A percentile compares a stretch with the other conserved stretches of the same genome.
phyloP scores from a whole-genome alignment of 2,888 invertebrate genomes.

The Crematogaster levior region DNA sequence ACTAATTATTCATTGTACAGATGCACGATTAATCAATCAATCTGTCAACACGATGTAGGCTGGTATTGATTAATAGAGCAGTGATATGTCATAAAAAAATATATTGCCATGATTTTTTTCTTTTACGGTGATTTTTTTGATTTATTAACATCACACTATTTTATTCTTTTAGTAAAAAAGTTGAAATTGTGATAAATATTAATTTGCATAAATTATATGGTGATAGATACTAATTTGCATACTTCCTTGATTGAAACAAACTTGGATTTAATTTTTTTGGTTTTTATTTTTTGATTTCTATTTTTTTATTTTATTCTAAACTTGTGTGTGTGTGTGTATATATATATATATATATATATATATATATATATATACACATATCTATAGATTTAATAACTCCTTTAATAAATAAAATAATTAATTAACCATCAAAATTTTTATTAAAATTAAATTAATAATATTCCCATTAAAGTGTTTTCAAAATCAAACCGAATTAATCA shows the following conservation, averaged over 20 bases:
- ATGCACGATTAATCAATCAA: conserved; percentile 10
- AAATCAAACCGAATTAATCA: neutral
- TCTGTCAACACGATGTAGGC: neutral
- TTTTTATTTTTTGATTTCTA: no score
- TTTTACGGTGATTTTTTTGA: neutral
- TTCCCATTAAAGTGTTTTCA: neutral
- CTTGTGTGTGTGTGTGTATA: no score
- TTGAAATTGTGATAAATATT: no score
- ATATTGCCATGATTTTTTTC: neutral
- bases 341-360: no score
- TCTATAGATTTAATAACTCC: neutral
- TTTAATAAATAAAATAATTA: neutral
- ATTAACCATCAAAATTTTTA: neutral
- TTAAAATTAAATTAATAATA: neutral
- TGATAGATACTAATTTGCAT: neutral
- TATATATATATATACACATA: no score
- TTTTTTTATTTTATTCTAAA: neutral
- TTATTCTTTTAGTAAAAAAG: neutral
- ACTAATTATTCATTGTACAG: conserved; percentile 4
- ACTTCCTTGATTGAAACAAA: neutral
- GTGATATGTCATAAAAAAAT: neutral
- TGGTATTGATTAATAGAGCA: neutral
- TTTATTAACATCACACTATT: neutral
- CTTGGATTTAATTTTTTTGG: no score
- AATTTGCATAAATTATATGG: neutral